Percentiles rank a stretch among this genome's conserved stretches.
phyloP scores from a whole-genome alignment of 2,888 invertebrate species.

The Parasteatoda lunata region DNA sequence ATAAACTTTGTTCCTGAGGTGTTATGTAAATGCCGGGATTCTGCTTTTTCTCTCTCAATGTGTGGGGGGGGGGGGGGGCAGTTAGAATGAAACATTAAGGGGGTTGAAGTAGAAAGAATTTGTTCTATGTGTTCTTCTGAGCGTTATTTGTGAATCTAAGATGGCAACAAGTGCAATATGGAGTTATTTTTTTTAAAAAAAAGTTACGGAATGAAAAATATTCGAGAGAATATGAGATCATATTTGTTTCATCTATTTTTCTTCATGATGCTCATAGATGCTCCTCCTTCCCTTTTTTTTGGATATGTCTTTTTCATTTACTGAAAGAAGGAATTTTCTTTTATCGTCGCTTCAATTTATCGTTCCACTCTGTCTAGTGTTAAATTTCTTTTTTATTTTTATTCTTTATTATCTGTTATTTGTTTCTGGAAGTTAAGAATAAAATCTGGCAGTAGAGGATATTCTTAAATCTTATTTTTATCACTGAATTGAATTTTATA shows the following conservation, averaged over 20 bases:
- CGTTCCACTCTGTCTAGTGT: too few relatives aligned
- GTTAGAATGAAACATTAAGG: background rate
- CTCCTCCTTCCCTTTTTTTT: background rate
- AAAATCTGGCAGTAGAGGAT: too few relatives aligned
- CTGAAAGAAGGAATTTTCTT: too few relatives aligned
- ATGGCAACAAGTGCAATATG: conserved; percentile 50
- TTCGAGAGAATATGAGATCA: conserved; percentile 16
- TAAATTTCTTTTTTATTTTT: too few relatives aligned
- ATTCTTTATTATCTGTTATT: too few relatives aligned
- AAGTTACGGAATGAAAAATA: background rate
- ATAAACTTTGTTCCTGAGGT: conserved; percentile 43
- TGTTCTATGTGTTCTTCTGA: conserved; percentile 7
- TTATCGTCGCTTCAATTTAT: too few relatives aligned
- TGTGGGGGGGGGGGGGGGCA: background rate
- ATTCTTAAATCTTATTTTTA: too few relatives aligned
- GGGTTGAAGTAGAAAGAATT: background rate
- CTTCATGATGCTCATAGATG: background rate
- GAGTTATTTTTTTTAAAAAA: background rate
- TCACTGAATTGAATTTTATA: too few relatives aligned
- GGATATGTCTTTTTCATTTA: background rate
- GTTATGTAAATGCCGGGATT: conserved; percentile 53
- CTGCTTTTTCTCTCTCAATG: background rate
- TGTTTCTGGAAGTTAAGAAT: too few relatives aligned
- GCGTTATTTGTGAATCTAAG: conserved; percentile 7
- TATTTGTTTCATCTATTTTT: conserved; percentile 24